Conservation (phyloP, 2,113 vertebrate species). For the Corynorhinus townsendii region DNA sequence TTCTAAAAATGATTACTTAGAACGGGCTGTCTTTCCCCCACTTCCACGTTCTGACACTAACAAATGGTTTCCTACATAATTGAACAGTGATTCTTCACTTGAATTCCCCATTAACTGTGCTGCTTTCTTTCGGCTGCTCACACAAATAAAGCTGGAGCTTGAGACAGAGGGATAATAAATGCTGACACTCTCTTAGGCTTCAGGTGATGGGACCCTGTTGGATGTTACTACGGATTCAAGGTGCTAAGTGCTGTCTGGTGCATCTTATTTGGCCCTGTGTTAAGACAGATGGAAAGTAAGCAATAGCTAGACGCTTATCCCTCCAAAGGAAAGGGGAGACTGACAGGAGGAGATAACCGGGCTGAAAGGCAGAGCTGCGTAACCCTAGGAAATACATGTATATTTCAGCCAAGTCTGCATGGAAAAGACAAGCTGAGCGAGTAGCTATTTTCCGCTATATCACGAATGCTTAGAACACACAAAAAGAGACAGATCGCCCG, state of each 20-base stretch:
- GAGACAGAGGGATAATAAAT: conserved; percentile 36
- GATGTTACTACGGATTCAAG: background rate
- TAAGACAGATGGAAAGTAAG: background rate
- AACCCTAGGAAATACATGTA: background rate
- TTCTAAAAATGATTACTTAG: background rate
- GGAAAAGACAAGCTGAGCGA: background rate
- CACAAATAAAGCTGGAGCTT: conserved; percentile 33
- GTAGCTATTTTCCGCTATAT: background rate
- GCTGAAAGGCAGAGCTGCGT: background rate
- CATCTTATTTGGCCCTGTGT: background rate
- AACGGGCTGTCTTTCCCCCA: background rate
- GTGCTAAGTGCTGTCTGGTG: background rate
- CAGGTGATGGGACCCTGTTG: background rate
- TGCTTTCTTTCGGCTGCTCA: conserved; percentile 37
- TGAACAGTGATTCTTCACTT: conserved; percentile 40
- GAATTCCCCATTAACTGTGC: conserved; percentile 28
- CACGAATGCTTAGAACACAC: background rate
- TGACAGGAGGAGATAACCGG: background rate
- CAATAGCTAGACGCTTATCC: background rate
- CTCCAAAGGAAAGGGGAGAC: background rate
- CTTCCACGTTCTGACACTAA: conserved; percentile 42
- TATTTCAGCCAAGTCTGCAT: background rate
- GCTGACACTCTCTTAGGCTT: background rate
- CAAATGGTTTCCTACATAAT: conserved; percentile 47
- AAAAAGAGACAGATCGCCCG: conserved; percentile 14